These are phyloP conservation scores for Meliscaeva auricollis DNA, from an alignment of 2,888 invertebrate species.

Conservation along the genomic window DNA sequence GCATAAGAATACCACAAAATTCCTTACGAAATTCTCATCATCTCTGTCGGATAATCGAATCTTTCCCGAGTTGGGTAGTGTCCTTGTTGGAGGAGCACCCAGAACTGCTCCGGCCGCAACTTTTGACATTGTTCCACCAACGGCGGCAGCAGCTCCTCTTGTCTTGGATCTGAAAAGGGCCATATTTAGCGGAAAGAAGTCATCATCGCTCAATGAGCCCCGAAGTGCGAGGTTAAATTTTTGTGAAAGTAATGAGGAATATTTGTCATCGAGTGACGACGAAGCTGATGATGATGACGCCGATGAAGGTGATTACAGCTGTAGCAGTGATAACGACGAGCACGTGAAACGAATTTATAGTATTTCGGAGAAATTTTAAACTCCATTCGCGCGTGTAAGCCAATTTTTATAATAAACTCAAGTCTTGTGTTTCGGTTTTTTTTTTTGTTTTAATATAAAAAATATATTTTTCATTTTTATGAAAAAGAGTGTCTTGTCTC, in stretches of 20 bases:
- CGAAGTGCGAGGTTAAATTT: conserved; percentile 49
- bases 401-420: background rate
- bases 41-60: conserved; percentile 82
- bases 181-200: conserved; percentile 78
- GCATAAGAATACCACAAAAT: conserved; percentile 80
- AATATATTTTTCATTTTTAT: background rate
- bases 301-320: conserved; percentile 63
- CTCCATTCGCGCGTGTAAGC: conserved; percentile 27
- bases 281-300: conserved; percentile 56
- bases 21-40: conserved; percentile 82
- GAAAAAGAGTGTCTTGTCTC: conserved; percentile 1
- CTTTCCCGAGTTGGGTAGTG: conserved; percentile 79
- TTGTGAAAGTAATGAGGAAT: conserved; percentile 63
- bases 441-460: too few relatives aligned
- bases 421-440: background rate
- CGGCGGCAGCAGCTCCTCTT: conserved; percentile 78
- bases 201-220: conserved; percentile 56
- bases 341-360: conserved; percentile 83
- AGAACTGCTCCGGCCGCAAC: conserved; percentile 75
- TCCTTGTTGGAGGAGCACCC: conserved; percentile 69
- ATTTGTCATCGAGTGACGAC: conserved; percentile 64
- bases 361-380: conserved; percentile 83
- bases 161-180: conserved; percentile 81
- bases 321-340: conserved; percentile 82
- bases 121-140: conserved; percentile 80